Evolutionary conservation across 1,140 invertebrate genomes (phyloP).

Genomic region (Papilio polyxenes): DNA sequence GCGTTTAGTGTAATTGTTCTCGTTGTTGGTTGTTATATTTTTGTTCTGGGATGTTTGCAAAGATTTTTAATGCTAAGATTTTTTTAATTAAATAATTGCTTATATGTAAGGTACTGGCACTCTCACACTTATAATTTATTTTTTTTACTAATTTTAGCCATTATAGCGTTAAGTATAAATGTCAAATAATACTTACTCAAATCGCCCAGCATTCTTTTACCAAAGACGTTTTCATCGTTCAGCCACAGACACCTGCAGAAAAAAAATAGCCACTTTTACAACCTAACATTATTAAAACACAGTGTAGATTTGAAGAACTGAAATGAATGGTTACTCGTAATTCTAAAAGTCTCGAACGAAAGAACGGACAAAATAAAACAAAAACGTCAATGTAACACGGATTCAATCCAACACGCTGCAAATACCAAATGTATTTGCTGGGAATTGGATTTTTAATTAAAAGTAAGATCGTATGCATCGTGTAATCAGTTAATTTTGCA

Average conservation of each 20-base stretch:
- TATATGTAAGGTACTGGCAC: too few relatives aligned
- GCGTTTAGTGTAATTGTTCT: slow-evolving; percentile 7
- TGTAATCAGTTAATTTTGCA: slow-evolving; percentile 22
- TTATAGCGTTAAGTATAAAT: neutral
- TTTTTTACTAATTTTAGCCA: neutral
- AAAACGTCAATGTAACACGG: neutral
- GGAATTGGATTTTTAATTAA: slow-evolving; percentile 20
- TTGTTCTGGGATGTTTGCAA: neutral
- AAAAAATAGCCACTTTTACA: neutral
- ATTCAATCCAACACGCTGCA: neutral
- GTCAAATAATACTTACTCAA: neutral
- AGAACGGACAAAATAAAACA: slow-evolving; percentile 3
- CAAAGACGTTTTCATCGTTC: neutral
- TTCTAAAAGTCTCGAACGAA: neutral
- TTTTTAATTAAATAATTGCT: too few relatives aligned
- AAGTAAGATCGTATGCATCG: slow-evolving; percentile 6
- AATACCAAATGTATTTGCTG: neutral
- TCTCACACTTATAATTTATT: too few relatives aligned
- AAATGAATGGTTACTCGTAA: neutral
- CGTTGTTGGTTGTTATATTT: slow-evolving; percentile 1
- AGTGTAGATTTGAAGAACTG: neutral
- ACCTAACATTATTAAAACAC: neutral
- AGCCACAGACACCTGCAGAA: slow-evolving; percentile 28
- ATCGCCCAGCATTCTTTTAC: neutral
- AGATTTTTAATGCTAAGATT: too few relatives aligned